A percentile compares a stretch with the other conserved stretches of the same genome.
phyloP scores from a whole-genome alignment of 2,113 vertebrate species.

The Pseudolaguvia tuberculata region DNA sequence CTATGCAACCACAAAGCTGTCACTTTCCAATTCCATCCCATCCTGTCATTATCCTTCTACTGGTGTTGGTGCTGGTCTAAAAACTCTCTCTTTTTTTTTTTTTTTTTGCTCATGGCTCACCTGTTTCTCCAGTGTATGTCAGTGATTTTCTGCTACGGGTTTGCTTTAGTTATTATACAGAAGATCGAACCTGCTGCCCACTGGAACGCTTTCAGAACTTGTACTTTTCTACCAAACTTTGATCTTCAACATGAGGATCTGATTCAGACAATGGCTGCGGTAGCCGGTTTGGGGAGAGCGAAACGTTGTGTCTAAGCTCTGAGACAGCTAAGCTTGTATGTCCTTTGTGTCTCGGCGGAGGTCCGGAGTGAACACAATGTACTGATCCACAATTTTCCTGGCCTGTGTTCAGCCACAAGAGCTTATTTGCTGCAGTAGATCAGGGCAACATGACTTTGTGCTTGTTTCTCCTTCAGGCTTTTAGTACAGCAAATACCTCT shows the following conservation, averaged over 20 bases:
- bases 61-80: background rate
- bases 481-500: background rate
- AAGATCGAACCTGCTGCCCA: background rate
- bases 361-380: slow-evolving; percentile 64
- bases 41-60: no score
- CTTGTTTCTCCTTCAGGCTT: slow-evolving; percentile 3
- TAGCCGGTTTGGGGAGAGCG: slow-evolving; percentile 13
- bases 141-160: no score
- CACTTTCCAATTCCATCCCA: no score
- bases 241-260: background rate
- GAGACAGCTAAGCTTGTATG: slow-evolving; percentile 44
- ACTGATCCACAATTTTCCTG: slow-evolving; percentile 67
- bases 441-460: slow-evolving; percentile 52
- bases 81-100: no score
- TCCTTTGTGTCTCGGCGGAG: slow-evolving; percentile 40
- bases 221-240: background rate
- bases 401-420: slow-evolving; percentile 54
- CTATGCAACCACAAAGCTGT: no score
- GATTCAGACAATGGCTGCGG: slow-evolving; percentile 2
- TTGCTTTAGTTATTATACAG: background rate
- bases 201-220: background rate
- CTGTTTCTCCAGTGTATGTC: background rate
- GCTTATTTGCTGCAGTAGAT: slow-evolving; percentile 55
- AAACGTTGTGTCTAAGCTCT: slow-evolving; percentile 26
- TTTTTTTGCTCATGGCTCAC: background rate